Evolutionary conservation across 2,797 vertebrate genomes (phyloP).

Genomic region (Ptychadena robeensis): DNA sequence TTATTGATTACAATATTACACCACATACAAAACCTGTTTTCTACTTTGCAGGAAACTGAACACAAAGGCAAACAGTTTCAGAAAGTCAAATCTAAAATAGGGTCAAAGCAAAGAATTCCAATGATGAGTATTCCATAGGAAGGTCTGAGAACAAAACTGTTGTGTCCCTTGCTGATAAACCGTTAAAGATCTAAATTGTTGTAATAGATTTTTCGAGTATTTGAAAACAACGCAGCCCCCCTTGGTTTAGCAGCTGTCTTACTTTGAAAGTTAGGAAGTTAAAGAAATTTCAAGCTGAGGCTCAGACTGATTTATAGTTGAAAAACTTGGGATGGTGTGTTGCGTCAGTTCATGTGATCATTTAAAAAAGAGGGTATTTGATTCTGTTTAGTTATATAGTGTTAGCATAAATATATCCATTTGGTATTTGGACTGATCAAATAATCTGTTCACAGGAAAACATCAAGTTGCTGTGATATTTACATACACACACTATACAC

Average conservation of each 20-base stretch:
- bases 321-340: conserved; percentile 3
- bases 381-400: not conserved
- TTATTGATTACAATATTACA: not conserved
- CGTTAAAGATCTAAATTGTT: conserved; percentile 60
- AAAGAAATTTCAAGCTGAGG: conserved; percentile 25
- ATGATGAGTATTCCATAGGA: conserved; percentile 37
- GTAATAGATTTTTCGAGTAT: conserved; percentile 60
- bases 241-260: conserved; percentile 51
- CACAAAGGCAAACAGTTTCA: conserved; percentile 19
- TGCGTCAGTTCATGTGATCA: not conserved
- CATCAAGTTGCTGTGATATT: too few relatives aligned
- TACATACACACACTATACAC: too few relatives aligned
- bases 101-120: conserved; percentile 54
- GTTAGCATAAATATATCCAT: not conserved
- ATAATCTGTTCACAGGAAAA: too few relatives aligned
- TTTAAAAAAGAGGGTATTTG: not conserved
- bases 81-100: conserved; percentile 46
- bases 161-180: conserved; percentile 56
- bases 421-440: too few relatives aligned
- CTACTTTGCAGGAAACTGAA: conserved; percentile 17
- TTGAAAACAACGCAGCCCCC: conserved; percentile 55
- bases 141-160: conserved; percentile 53
- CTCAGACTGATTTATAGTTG: conserved; percentile 24
- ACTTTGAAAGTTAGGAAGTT: conserved; percentile 52
- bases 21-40: conserved; percentile 2